These are phyloP conservation scores for Pampusana beccarii DNA, from an alignment of 2,113 vertebrate genomes.

Conservation along the genomic window DNA sequence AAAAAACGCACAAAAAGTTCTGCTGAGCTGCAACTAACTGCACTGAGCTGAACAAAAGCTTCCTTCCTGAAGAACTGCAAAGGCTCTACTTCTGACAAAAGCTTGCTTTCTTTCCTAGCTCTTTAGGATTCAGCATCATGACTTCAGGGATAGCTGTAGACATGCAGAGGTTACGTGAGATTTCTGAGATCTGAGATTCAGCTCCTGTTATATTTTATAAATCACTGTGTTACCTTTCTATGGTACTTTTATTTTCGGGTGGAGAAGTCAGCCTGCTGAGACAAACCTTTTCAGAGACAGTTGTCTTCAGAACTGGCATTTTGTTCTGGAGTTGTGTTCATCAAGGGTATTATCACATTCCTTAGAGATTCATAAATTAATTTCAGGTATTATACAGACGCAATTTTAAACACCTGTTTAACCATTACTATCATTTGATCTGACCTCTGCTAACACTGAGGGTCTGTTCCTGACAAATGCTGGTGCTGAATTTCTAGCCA, in stretches of 20 bases:
- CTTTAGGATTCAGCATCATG: constrained; percentile 63
- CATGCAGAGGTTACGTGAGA: constrained; percentile 40
- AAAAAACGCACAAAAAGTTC: constrained; percentile 54
- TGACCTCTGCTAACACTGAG: neutral
- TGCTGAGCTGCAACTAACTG: constrained; percentile 62
- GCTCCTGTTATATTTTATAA: constrained; percentile 1
- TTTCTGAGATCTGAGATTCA: constrained; percentile 20
- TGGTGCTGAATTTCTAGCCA: neutral
- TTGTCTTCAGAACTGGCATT: neutral
- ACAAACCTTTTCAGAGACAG: neutral
- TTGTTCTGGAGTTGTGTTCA: neutral
- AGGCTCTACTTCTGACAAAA: constrained; percentile 64
- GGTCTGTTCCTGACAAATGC: neutral
- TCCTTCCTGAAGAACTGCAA: constrained; percentile 56
- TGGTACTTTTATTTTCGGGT: neutral
- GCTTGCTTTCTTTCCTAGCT: constrained; percentile 57
- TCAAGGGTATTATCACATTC: neutral
- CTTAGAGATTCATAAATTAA: neutral
- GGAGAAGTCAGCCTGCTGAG: neutral
- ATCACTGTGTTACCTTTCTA: neutral
- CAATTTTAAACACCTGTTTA: neutral
- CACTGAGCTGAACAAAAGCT: constrained; percentile 58
- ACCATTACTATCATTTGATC: neutral
- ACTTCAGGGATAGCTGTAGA: constrained; percentile 47
- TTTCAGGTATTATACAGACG: neutral